Conservation (phyloP, 2,113 vertebrate species). For the Actenoides hombroni region DNA sequence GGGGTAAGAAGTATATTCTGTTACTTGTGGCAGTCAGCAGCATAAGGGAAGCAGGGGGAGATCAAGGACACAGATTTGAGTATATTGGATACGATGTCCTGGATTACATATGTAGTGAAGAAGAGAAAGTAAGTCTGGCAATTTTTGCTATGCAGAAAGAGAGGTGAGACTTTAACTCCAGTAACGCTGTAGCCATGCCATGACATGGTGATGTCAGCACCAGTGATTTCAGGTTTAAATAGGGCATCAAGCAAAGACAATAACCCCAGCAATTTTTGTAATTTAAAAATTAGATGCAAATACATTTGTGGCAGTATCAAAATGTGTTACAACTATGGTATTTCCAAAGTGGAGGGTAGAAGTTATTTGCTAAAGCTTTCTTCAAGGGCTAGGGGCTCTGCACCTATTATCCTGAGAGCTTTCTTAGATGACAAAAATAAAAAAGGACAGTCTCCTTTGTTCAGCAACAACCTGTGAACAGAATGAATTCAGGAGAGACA, state of each 20-base stretch:
- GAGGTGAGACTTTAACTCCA: background rate
- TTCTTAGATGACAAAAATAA: background rate
- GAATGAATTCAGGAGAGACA: background rate
- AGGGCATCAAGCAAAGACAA: slow-evolving; percentile 46
- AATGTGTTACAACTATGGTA: background rate
- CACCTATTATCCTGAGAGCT: background rate
- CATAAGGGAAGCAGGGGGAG: background rate
- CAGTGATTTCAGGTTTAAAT: background rate
- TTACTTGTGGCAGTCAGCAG: background rate
- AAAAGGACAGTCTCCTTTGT: background rate
- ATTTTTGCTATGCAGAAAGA: background rate
- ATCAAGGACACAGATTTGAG: background rate
- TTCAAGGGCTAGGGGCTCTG: background rate
- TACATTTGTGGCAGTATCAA: background rate
- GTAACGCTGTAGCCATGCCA: background rate
- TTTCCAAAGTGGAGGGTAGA: background rate
- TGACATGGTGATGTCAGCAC: background rate
- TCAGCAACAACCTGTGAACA: background rate
- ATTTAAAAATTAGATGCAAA: background rate
- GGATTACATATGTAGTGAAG: background rate
- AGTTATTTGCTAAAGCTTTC: slow-evolving; percentile 24
- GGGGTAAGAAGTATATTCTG: background rate
- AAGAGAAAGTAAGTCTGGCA: background rate
- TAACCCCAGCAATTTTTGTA: background rate
- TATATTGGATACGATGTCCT: background rate